Evolutionary conservation across 2,888 invertebrate species (phyloP), one percentile per base, ranked within the genome.

Genomic region (Xestia ashworthii): DNA sequence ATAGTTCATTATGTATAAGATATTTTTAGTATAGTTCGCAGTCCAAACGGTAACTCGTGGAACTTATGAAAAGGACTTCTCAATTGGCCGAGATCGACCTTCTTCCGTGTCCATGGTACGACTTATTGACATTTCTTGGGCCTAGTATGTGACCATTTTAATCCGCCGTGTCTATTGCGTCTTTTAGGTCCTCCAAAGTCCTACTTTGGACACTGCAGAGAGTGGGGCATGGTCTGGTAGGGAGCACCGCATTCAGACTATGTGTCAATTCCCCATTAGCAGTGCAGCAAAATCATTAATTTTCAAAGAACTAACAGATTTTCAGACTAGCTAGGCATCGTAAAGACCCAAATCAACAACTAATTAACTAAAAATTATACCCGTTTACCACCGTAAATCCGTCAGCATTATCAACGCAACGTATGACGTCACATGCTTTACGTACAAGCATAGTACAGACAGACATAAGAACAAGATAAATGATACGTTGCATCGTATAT

Each of bases 401-500:
- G 19, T 53, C 66, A 53, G 72, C 25, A 66, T 50, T 50, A 44
- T 48, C 44, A n/a, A 38, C 65, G 65, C 46, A 44, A 6, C 22
- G 41, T 41, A 48, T 69, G 81, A 84, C 84, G 85, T 81, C 76
- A 84, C 11, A 4, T 16, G 16, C 58, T 25, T n/a, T 32, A 66
- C 72, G 81, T 72, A 62, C 25, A 64, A n/a, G 67, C 58, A 46
- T 71, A 66, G 55, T 64, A 72, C 65, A 46, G 22, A 65, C 60
- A 50, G 25, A 65, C 65, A 25, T 46, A 48, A 67, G 66, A 62
- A 73, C 65, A 71, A 75, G 86, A 86, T 79, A 73, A 73, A 84
- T 53, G 79, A 66, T 11, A 50, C 50, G 72, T 65, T 78, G 60
- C 73, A 71, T 76, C 74, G 79, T 84, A 82, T 79, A 84, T 84